These are phyloP conservation scores for Momotus momota DNA, from an alignment of 2,797 vertebrate genomes.

Conservation along the genomic window DNA sequence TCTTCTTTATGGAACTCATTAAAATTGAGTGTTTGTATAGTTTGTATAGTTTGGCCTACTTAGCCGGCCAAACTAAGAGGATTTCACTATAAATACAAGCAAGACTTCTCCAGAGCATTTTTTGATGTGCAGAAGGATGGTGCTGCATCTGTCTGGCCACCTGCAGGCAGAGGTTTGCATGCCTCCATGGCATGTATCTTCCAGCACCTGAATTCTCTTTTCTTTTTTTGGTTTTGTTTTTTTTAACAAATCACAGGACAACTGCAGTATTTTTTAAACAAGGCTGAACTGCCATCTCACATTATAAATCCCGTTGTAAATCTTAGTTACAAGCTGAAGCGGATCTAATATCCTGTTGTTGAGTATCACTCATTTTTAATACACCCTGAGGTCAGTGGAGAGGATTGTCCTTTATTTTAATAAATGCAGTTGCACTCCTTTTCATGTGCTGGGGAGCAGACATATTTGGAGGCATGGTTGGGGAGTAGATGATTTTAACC, in stretches of 20 bases:
- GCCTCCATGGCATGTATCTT: not conserved
- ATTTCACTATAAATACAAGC: not conserved
- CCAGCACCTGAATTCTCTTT: not conserved
- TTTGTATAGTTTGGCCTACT: no score
- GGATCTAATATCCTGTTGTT: not conserved
- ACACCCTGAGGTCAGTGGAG: not conserved
- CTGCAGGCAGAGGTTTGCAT: not conserved
- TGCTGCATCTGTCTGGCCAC: not conserved
- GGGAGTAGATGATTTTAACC: not conserved
- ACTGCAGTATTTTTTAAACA: not conserved
- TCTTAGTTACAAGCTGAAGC: not conserved
- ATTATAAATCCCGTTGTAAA: not conserved
- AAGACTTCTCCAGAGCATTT: not conserved
- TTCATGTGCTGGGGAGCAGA: not conserved
- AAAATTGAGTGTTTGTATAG: not conserved
- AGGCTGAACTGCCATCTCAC: not conserved
- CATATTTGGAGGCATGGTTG: not conserved
- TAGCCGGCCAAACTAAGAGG: not conserved
- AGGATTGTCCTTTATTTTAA: not conserved
- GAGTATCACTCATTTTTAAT: not conserved
- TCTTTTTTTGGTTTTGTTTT: rapidly evolving
- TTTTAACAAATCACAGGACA: not conserved
- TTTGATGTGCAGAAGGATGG: not conserved
- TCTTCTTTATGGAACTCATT: not conserved
- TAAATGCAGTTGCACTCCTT: not conserved